Percentiles rank a stretch among this genome's conserved stretches.
phyloP scores from a whole-genome alignment of 2,888 invertebrate genomes.

The Pristionchus mayeri region DNA sequence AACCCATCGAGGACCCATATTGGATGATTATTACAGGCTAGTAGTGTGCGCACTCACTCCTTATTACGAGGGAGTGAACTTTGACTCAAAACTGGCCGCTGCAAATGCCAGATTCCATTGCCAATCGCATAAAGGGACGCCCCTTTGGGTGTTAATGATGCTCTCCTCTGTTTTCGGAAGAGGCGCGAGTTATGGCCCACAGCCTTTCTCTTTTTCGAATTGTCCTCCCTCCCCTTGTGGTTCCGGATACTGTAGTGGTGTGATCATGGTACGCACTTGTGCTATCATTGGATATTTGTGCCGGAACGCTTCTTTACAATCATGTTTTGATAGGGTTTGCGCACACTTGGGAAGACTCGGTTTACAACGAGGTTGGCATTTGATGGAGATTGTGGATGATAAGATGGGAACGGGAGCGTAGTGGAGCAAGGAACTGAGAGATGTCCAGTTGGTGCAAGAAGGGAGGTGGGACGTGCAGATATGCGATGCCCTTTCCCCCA shows the following conservation, averaged over 20 bases:
- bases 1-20: conserved; percentile 17
- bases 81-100: conserved; percentile 12
- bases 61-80: background rate
- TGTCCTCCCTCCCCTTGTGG: background rate
- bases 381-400: conserved; percentile 16
- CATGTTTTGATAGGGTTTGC: conserved; percentile 19
- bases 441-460: background rate
- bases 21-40: background rate
- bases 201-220: background rate
- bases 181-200: conserved; percentile 1
- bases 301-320: conserved; percentile 12
- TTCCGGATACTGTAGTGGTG: conserved; percentile 9
- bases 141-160: conserved; percentile 24
- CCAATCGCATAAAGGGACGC: background rate
- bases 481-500: background rate
- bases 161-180: conserved; percentile 21
- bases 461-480: background rate
- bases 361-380: conserved; percentile 26
- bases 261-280: background rate
- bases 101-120: background rate
- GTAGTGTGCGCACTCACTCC: background rate
- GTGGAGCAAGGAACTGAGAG: background rate
- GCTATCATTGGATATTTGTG: background rate
- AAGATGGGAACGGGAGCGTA: conserved; percentile 2
- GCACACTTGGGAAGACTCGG: background rate